Base-by-base conservation (phyloP, 2,797 vertebrate species). In the Phoeniculus purpureus region DNA sequence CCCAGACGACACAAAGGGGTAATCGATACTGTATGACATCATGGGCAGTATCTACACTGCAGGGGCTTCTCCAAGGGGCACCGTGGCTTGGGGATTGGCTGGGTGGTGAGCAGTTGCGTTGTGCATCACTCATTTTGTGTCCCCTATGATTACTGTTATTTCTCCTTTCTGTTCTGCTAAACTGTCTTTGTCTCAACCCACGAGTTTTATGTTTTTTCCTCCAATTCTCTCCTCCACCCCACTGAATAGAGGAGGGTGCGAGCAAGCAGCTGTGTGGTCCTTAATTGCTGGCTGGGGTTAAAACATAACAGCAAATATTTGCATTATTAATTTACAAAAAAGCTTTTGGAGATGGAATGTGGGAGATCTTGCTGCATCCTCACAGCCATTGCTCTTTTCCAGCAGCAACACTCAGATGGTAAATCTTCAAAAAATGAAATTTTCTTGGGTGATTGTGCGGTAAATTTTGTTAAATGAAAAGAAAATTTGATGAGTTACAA, bases 391-490 rank as follows among this genome's bases (percentile, higher is more conserved):
- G 1, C 15, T 47, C 14, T 47, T 75, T 78, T 43, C 26, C 21
- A 84, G 18, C 58, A 74, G 64, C 31, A 54, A 32, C 51, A 89
- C 70, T 10, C 45, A 64, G 15, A 65, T 15, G 94, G 34, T 89
- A 92, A 58, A n/a, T 74, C 17, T 77, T 55, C 32, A 25, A 86
- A 65, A 90, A 87, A 65, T 12, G 5, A 48, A 7, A 45, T 86
- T 80, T 86, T 77, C 47, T 45, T 54, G 6, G 3, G 18, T 71
- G 51, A 75, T n/a, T 64, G 21, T 62, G 7, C 76, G 52, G 32
- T 70, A 90, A 82, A 37, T 60, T 77, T 74, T 88, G 5, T 74
- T 80, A n/a, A 86, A 72, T 62, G 6, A 74, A 87, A 87, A 79
- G 40, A 58, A 82, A 83, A 85, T 60, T 45, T 78, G 12, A 62